Conservation (phyloP, 92 coral and sea anemone genomes). For the Meandrina meandrites region DNA sequence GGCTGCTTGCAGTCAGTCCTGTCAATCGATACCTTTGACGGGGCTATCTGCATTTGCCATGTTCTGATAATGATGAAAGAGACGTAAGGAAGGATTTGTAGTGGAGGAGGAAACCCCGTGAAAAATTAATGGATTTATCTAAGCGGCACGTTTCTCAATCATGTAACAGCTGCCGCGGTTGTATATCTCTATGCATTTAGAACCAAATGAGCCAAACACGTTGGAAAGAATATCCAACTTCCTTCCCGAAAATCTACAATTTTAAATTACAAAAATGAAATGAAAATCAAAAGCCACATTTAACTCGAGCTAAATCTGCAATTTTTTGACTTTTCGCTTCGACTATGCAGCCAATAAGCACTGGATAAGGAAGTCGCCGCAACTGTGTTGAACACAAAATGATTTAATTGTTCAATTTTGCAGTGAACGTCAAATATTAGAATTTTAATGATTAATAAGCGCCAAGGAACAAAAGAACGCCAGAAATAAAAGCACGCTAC, state of each 20-base stretch:
- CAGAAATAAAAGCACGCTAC: background rate
- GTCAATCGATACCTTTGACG: background rate
- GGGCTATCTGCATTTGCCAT: background rate
- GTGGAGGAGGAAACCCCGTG: background rate
- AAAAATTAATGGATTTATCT: background rate
- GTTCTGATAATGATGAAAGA: background rate
- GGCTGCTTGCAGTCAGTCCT: background rate
- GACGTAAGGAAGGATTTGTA: background rate
- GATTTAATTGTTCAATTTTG: background rate
- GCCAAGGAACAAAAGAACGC: background rate
- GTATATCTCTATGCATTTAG: background rate
- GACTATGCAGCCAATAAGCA: background rate
- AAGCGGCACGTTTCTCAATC: background rate
- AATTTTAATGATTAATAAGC: background rate
- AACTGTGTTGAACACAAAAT: background rate
- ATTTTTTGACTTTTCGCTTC: background rate
- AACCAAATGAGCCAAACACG: background rate
- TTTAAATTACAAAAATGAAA: background rate
- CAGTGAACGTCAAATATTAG: background rate
- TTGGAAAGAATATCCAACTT: slow-evolving; percentile 4
- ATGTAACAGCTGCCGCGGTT: background rate
- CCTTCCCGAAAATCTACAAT: background rate
- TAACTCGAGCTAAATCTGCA: background rate
- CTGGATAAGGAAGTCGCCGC: background rate
- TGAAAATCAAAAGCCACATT: background rate